These are phyloP conservation scores for Leptothorax acervorum DNA, from an alignment of 2,888 invertebrate species.

Conservation along the genomic window DNA sequence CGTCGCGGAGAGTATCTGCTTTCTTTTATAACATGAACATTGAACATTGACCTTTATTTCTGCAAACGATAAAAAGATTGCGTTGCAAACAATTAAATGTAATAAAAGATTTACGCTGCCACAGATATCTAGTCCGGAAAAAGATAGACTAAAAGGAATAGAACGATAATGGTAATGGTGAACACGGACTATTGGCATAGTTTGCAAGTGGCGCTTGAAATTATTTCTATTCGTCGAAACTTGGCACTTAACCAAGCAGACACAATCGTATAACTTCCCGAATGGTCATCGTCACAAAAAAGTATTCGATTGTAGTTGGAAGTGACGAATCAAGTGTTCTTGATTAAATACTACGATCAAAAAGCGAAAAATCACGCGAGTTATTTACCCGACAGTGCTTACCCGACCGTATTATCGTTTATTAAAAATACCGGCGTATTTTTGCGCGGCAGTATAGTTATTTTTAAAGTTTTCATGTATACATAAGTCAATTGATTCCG, in stretches of 20 bases:
- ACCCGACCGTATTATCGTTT: constrained; percentile 17
- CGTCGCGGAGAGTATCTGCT: neutral
- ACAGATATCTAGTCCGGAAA: constrained; percentile 56
- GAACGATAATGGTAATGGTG: constrained; percentile 72
- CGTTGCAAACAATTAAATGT: constrained; percentile 53
- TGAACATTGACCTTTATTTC: neutral
- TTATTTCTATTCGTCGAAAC: constrained; percentile 67
- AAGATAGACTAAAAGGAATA: constrained; percentile 61
- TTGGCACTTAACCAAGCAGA: constrained; percentile 66
- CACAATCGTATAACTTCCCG: constrained; percentile 19
- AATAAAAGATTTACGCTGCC: constrained; percentile 54
- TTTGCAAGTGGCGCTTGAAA: constrained; percentile 71
- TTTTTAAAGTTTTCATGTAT: constrained; percentile 65
- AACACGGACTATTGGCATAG: constrained; percentile 75
- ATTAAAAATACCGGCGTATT: constrained; percentile 7
- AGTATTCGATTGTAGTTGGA: constrained; percentile 18
- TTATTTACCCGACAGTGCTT: constrained; percentile 6
- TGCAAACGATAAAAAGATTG: neutral
- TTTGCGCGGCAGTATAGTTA: constrained; percentile 50
- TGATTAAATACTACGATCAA: constrained; percentile 6
- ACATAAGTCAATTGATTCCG: constrained; percentile 62
- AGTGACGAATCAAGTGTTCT: constrained; percentile 3
- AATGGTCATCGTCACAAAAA: constrained; percentile 25
- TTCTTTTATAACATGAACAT: neutral
- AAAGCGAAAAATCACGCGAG: neutral